Conservation (phyloP, 1,140 invertebrate genomes). For the Drusus annulatus region DNA sequence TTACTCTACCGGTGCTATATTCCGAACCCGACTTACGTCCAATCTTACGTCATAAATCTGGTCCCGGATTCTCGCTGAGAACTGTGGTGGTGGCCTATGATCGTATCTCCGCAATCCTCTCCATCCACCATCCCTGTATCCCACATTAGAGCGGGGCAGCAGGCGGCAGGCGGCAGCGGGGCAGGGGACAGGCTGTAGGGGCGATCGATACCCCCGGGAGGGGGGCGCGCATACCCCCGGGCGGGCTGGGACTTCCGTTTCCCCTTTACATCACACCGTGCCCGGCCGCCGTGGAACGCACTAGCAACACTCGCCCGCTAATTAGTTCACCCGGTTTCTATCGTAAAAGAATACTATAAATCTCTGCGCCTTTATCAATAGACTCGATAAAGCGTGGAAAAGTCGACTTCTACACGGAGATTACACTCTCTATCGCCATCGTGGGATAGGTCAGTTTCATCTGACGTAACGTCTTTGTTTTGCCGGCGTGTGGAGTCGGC, state of each 20-base stretch:
- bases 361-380: too few species aligned
- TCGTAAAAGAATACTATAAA: neutral
- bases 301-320: neutral
- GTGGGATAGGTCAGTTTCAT: constrained; percentile 18
- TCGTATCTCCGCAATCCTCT: neutral
- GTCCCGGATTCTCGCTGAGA: too few species aligned
- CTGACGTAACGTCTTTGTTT: constrained; percentile 10
- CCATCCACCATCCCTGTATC: neutral
- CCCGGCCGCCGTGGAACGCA: constrained; percentile 36
- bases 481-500: neutral
- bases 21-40: too few species aligned
- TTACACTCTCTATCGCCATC: neutral
- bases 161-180: neutral
- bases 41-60: too few species aligned
- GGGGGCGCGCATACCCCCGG: constrained; percentile 41
- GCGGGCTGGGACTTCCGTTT: constrained; percentile 40
- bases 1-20: too few species aligned
- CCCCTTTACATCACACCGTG: constrained; percentile 30
- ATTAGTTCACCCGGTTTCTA: neutral
- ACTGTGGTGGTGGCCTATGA: too few species aligned
- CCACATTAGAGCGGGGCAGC: neutral
- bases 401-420: too few species aligned
- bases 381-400: too few species aligned
- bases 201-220: constrained; percentile 33
- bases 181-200: neutral